These are phyloP conservation scores for Lichenostomus cassidix DNA, from an alignment of 2,113 vertebrate species.

Conservation along the genomic window DNA sequence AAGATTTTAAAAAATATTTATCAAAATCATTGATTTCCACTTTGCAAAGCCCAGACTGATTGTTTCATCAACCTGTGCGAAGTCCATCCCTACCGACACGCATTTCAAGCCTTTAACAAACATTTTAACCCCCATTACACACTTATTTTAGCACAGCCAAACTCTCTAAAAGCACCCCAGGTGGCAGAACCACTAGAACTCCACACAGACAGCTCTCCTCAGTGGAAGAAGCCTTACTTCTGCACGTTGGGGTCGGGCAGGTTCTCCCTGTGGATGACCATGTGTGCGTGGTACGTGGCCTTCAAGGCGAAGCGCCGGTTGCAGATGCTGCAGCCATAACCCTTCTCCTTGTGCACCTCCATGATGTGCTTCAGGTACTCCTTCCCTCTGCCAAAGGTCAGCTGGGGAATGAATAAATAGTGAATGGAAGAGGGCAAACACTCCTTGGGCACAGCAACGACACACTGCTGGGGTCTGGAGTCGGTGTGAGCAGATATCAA, in stretches of 20 bases:
- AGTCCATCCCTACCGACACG: neutral
- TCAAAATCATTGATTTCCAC: neutral
- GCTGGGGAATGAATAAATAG: constrained; percentile 69
- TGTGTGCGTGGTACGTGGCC: constrained; percentile 97
- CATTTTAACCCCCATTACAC: neutral
- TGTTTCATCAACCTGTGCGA: neutral
- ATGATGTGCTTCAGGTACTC: constrained; percentile 97
- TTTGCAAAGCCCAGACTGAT: neutral
- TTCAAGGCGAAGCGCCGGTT: constrained; percentile 95
- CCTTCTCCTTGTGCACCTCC: constrained; percentile 96
- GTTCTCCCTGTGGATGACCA: constrained; percentile 98
- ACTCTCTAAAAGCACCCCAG: neutral
- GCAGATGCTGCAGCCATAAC: constrained; percentile 92
- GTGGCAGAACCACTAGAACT: neutral
- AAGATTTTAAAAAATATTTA: neutral
- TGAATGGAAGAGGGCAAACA: neutral
- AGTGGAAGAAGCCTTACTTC: constrained; percentile 79
- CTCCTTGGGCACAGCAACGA: accelerated
- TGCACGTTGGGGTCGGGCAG: constrained; percentile 95
- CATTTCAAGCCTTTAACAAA: neutral
- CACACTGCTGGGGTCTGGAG: accelerated
- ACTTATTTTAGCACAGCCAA: neutral
- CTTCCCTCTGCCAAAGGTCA: constrained; percentile 91
- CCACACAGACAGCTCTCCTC: neutral
- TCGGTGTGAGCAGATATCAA: neutral